Evolutionary conservation across 2,888 invertebrate species (phyloP), one percentile per base, ranked within the genome.

Genomic region (Malachius bipustulatus): DNA sequence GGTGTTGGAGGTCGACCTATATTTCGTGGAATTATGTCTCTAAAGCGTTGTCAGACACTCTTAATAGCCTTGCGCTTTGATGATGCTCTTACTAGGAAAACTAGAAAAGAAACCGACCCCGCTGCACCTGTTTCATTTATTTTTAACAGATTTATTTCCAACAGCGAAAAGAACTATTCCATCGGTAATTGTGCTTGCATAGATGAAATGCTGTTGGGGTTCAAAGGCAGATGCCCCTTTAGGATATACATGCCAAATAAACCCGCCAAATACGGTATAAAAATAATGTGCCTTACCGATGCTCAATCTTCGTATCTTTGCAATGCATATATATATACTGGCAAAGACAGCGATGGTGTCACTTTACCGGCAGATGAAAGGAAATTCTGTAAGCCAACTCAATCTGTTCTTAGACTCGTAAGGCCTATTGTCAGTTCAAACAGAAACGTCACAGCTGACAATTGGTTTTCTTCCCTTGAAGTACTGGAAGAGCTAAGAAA

Each of bases 341-440:
- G 24, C n/a, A 19, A 19, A 19, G n/a, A 19, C n/a, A 19, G n/a
- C n/a, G 24, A 19, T 19, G 24, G 24, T 19, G n/a, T 19, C 6
- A 19, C 24, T 8, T 19, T 19, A 19, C n/a, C 24, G n/a, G 6
- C 6, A 8, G 24, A 19, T 19, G 24, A n/a, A n/a, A 19, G n/a
- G n/a, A 19, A 19, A 19, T 19, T 19, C 6, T 6, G 24, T n/a
- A 19, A 8, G n/a, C 24, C 24, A 19, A 19, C 24, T 6, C 24
- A 19, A n/a, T 8, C 24, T 19, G 24, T 19, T n/a, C 6, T n/a
- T n/a, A 6, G 24, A 19, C n/a, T 19, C 6, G 24, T 8, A 19
- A 19, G n/a, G n/a, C 24, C 24, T 19, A 19, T 19, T n/a, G n/a
- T 6, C 6, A n/a, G 24, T n/a, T 8, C n/a, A 8, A 8, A n/a